These are phyloP conservation scores for Cyanistes caeruleus DNA, from an alignment of 2,113 vertebrate genomes.

Conservation along the genomic window DNA sequence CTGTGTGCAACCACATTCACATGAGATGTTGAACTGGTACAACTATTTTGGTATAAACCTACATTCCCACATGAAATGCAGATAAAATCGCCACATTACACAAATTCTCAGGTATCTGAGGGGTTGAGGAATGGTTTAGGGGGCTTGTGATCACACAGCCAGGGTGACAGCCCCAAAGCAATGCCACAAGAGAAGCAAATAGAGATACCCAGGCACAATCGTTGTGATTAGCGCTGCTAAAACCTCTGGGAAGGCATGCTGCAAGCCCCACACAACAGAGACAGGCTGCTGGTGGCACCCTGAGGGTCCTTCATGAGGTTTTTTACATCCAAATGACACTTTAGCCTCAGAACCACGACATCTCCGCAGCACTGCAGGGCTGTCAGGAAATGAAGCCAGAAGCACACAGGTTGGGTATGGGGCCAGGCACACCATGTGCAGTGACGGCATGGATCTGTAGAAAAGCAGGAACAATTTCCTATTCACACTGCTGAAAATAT, in stretches of 20 bases:
- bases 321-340: background rate
- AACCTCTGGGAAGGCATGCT: background rate
- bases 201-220: background rate
- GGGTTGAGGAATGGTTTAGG: background rate
- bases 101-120: background rate
- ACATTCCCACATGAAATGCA: background rate
- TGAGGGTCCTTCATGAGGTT: rapidly evolving
- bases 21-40: rapidly evolving
- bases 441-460: rapidly evolving
- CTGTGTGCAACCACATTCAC: background rate
- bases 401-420: background rate
- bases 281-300: background rate
- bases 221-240: background rate
- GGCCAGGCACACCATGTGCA: background rate
- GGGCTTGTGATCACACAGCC: background rate
- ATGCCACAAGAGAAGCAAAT: background rate
- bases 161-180: background rate
- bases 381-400: background rate
- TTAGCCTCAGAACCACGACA: background rate
- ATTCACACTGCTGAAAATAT: background rate
- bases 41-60: background rate
- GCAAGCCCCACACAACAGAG: background rate
- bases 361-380: background rate
- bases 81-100: background rate
- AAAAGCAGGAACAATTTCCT: conserved; percentile 7